A percentile compares a stretch with the other conserved stretches of the same genome.
These are phyloP conservation scores for Trachymyrmex septentrionalis DNA, from an alignment of 1,140 invertebrate genomes.

Conservation along the genomic window DNA sequence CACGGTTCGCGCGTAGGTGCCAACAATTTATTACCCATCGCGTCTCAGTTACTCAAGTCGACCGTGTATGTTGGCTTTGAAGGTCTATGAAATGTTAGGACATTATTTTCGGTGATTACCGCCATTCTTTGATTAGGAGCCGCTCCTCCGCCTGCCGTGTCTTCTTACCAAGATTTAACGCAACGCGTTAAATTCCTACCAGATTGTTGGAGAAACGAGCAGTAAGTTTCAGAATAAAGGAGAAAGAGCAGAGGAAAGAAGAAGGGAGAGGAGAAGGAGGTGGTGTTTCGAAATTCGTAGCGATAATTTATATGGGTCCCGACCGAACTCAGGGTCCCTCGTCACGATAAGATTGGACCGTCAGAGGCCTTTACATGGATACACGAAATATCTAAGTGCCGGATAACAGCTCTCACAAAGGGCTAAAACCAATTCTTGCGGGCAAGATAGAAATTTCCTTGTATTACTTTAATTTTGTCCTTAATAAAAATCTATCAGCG, in stretches of 20 bases:
- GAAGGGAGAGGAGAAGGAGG: constrained; percentile 18
- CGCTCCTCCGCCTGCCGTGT: constrained; percentile 12
- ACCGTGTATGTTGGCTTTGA: constrained; percentile 71
- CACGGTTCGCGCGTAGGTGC: constrained; percentile 74
- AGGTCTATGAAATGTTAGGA: constrained; percentile 74
- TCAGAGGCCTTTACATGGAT: constrained; percentile 70
- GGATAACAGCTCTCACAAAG: constrained; percentile 72
- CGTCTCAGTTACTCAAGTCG: constrained; percentile 69
- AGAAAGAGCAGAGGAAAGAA: constrained; percentile 49
- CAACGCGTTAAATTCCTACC: constrained; percentile 67
- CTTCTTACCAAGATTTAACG: constrained; percentile 14
- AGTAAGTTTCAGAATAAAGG: constrained; percentile 64
- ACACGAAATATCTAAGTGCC: constrained; percentile 70
- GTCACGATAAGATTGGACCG: constrained; percentile 79
- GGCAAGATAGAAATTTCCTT: constrained; percentile 58
- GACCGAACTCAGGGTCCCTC: constrained; percentile 64
- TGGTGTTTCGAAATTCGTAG: constrained; percentile 77
- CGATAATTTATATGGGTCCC: constrained; percentile 76
- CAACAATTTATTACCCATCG: constrained; percentile 80
- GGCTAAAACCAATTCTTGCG: constrained; percentile 56
- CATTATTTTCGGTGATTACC: constrained; percentile 81
- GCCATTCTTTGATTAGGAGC: constrained; percentile 79
- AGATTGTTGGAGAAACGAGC: constrained; percentile 51
- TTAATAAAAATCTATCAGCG: not conserved
- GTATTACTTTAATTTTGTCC: constrained; percentile 58